A percentile compares a stretch with the other conserved stretches of the same genome.
Evolutionary conservation across 2,797 vertebrate species (phyloP).

Genomic region (Lepilemur ruficaudatus): DNA sequence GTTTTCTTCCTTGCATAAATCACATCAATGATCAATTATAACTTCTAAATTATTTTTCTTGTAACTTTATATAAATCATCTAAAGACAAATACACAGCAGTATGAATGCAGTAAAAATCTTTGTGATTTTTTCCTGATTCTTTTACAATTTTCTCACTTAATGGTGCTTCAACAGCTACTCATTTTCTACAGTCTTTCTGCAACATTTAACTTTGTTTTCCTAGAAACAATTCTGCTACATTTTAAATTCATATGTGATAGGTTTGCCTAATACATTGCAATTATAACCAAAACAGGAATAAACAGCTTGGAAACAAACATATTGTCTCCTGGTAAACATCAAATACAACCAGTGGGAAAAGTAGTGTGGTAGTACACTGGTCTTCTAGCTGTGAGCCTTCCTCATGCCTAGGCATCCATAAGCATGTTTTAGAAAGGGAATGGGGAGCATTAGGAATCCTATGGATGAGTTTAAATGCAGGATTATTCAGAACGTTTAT

Average conservation of each 20-base stretch:
- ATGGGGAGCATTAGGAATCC: not conserved
- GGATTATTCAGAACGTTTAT: not conserved
- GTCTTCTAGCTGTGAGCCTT: not conserved
- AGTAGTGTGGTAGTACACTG: too few species aligned
- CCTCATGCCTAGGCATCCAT: not conserved
- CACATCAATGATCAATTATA: not conserved
- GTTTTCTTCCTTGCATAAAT: not conserved
- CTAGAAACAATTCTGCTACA: not conserved
- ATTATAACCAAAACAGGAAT: not conserved
- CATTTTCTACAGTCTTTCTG: not conserved
- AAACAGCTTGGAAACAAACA: not conserved
- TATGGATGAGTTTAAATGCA: not conserved
- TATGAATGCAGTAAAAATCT: not conserved
- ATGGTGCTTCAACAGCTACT: not conserved
- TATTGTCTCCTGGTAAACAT: not conserved
- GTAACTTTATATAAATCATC: not conserved
- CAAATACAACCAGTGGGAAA: not conserved
- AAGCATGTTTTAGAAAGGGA: not conserved
- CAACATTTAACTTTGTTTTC: not conserved
- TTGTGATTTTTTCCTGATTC: not conserved
- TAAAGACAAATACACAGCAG: not conserved
- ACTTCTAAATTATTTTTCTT: not conserved
- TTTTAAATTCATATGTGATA: not conserved
- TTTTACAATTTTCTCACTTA: not conserved
- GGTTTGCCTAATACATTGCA: not conserved